A percentile compares a stretch with the other conserved stretches of the same genome.
These are phyloP conservation scores for Craniophora ligustri DNA, from an alignment of 2,888 invertebrate genomes.

Conservation along the genomic window DNA sequence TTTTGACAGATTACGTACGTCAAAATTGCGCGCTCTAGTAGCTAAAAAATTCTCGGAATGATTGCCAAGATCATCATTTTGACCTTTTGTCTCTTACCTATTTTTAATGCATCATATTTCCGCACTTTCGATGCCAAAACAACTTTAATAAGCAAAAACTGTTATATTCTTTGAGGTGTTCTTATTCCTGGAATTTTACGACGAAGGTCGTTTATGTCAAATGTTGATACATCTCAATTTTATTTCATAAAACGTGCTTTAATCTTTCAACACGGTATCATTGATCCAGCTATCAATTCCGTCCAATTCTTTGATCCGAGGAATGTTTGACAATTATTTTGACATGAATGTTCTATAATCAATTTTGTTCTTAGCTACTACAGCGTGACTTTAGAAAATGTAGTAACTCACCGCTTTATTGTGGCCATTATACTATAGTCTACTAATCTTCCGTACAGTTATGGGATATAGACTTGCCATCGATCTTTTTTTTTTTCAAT, in stretches of 20 bases:
- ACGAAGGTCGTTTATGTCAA: constrained; percentile 39
- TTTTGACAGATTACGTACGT: constrained; percentile 40
- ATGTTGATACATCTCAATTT: constrained; percentile 49
- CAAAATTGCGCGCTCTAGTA: constrained; percentile 24
- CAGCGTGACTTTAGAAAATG: constrained; percentile 8
- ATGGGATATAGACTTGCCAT: constrained; percentile 39
- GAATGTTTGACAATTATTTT: constrained; percentile 35
- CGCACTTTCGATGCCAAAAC: constrained; percentile 47
- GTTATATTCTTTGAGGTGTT: constrained; percentile 39
- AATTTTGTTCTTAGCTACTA: constrained; percentile 21
- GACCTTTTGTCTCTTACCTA: constrained; percentile 52
- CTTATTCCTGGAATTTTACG: constrained; percentile 46
- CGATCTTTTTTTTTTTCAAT: constrained; percentile 57
- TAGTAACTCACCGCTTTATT: constrained; percentile 17
- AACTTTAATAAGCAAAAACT: constrained; percentile 28
- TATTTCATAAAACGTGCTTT: constrained; percentile 30
- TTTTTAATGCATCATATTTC: constrained; percentile 53
- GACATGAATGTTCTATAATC: constrained; percentile 34
- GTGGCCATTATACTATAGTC: constrained; percentile 1
- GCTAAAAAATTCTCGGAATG: constrained; percentile 33
- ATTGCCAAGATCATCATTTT: constrained; percentile 53
- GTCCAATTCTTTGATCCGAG: constrained; percentile 36
- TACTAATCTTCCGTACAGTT: constrained; percentile 18
- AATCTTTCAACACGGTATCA: constrained; percentile 47
- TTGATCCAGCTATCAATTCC: constrained; percentile 39